Evolutionary conservation across 2,113 vertebrate genomes (phyloP), one percentile per base, ranked within the genome.

Genomic region (Corythoichthys haematopterus): DNA sequence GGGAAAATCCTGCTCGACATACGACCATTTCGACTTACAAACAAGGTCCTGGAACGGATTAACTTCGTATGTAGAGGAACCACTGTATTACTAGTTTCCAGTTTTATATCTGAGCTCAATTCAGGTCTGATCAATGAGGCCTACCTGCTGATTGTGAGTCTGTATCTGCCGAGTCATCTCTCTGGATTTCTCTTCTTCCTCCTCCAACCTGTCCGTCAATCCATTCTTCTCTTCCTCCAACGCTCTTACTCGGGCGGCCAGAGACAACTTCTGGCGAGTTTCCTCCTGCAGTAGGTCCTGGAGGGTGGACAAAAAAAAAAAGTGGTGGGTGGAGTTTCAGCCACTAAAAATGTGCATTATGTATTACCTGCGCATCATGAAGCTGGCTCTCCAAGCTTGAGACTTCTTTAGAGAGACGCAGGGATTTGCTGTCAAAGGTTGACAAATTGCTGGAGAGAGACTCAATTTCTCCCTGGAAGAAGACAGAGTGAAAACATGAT

Each of bases 231-330:
- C 95, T 0, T 94, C 93, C 86, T 95, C 94, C 80, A 96, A 81
- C n/a, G 86, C 88, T 60, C 94, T 91, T 0, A 91, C 91, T 16
- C 93, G 90, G 0, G 93, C 90, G 63, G 92, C 90, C 70, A 94
- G 63, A 36, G 91, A 88, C 85, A 96, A 81, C 81, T 96, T 96
- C 15, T 93, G 92, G 20, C 94, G 84, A 0, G 91, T 95, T 82
- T 96, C 95, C 60, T 96, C 95, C 78, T 95, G 94, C 20, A 95
- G 84, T 45, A 93, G 68, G 55, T 96, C 95, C 94, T 96, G 79
- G 4, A 16, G 75, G 16, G 16, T 2, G 59, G 59, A 16, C 2
- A 4, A 8, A 15, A 13, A 36, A 57, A 36, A 13, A 57, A 14
- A 28, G 20, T 28, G 20, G 47, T 3, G 47, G 14, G 28, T 2